Evolutionary conservation across 30 jellyfish, hydroid and myxozoan genomes (phyloP).

Genomic region (Sanderia malayensis): DNA sequence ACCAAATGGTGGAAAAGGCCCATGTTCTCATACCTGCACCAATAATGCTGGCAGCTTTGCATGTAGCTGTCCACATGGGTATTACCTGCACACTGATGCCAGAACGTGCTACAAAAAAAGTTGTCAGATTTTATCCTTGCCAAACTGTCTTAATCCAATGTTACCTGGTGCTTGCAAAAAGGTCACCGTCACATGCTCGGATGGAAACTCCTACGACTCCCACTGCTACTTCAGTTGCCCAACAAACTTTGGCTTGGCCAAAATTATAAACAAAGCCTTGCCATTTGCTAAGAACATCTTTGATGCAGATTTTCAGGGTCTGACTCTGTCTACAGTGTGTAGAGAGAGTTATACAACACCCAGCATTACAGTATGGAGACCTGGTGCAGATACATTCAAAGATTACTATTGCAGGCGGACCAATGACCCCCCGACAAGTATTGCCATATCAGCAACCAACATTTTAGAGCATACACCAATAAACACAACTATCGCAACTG

Average conservation of each 20-base stretch:
- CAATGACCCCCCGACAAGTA: constrained; percentile 78
- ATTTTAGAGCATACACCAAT: constrained; percentile 67
- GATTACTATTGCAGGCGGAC: constrained; percentile 75
- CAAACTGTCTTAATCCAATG: constrained; percentile 41
- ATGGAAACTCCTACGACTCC: constrained; percentile 42
- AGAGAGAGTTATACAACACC: neutral
- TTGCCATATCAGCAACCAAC: constrained; percentile 42
- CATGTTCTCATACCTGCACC: constrained; percentile 62
- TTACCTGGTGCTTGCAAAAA: constrained; percentile 39
- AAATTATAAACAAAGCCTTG: constrained; percentile 11
- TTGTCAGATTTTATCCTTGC: constrained; percentile 39
- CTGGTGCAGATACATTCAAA: neutral
- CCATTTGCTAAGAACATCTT: constrained; percentile 32
- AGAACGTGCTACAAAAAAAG: constrained; percentile 29
- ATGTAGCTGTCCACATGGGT: constrained; percentile 60
- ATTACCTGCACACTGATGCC: constrained; percentile 11
- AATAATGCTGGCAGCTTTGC: constrained; percentile 42
- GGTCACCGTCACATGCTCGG: constrained; percentile 41
- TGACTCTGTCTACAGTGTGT: constrained; percentile 32
- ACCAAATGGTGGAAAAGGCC: constrained; percentile 74
- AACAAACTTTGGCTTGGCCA: constrained; percentile 35
- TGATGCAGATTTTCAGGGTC: constrained; percentile 18
- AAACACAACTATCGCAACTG: constrained; percentile 60
- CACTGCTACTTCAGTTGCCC: constrained; percentile 70
- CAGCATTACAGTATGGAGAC: constrained; percentile 24